Percentiles rank a stretch among this genome's conserved stretches.
These are phyloP conservation scores for Mormyrus lacerda DNA, from an alignment of 2,113 vertebrate genomes.

Conservation along the genomic window DNA sequence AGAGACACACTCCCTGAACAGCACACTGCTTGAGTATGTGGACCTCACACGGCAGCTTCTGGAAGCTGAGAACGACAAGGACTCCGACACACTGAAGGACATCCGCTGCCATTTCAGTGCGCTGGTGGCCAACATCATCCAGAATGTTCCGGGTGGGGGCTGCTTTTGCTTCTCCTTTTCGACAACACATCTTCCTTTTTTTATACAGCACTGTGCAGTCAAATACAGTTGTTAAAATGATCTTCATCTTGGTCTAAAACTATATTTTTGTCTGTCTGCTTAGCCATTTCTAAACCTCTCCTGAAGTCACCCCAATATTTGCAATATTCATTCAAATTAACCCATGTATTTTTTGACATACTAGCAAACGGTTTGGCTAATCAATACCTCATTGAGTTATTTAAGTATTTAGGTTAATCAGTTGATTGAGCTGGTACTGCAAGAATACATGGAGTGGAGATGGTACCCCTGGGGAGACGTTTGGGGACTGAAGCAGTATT, in stretches of 20 bases:
- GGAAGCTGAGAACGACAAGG: conserved; percentile 98
- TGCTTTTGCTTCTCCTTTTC: background rate
- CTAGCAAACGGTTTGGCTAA: background rate
- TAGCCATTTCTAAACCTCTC: background rate
- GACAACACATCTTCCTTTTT: background rate
- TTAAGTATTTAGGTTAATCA: background rate
- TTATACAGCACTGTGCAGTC: background rate
- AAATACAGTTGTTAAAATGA: background rate
- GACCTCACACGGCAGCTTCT: conserved; percentile 92
- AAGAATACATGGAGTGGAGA: background rate
- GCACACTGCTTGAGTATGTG: conserved; percentile 89
- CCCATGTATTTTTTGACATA: background rate
- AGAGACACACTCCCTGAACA: conserved; percentile 95
- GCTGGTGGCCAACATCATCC: conserved; percentile 98
- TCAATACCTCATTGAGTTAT: background rate
- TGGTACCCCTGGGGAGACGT: background rate
- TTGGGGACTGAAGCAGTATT: background rate
- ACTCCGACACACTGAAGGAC: conserved; percentile 92
- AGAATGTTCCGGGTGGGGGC: conserved; percentile 89
- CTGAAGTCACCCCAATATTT: background rate
- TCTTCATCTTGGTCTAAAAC: background rate
- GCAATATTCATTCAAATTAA: background rate
- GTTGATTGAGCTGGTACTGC: background rate
- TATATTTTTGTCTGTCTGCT: background rate
- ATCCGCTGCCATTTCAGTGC: conserved; percentile 98